These are phyloP conservation scores for Coilia nasus DNA, from an alignment of 2,797 vertebrate genomes.

Conservation along the genomic window DNA sequence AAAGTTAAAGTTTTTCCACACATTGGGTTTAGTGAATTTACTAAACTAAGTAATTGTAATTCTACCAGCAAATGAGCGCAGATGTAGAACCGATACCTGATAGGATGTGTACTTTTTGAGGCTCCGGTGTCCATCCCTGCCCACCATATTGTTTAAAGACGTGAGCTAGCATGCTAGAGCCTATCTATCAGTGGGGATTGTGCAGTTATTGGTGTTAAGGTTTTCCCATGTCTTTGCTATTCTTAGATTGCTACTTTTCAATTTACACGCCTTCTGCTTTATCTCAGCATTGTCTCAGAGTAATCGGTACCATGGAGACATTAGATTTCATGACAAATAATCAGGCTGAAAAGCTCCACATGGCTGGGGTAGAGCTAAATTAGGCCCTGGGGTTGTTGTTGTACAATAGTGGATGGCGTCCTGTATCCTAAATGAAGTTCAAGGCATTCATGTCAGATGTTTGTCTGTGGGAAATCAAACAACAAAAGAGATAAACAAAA, in stretches of 20 bases:
- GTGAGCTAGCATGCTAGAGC: too few species aligned
- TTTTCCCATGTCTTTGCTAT: not conserved
- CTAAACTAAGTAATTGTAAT: too few species aligned
- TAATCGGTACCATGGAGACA: not conserved
- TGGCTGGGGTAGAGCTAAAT: not conserved
- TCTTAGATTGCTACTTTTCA: not conserved
- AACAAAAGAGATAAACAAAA: not conserved
- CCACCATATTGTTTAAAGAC: too few species aligned
- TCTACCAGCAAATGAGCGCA: too few species aligned
- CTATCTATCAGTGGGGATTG: too few species aligned
- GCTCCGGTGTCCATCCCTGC: too few species aligned
- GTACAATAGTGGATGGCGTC: not conserved
- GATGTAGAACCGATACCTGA: too few species aligned
- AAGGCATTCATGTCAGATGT: not conserved
- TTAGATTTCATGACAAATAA: not conserved
- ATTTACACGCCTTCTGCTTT: not conserved
- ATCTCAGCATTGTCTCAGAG: not conserved
- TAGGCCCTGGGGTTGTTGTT: not conserved
- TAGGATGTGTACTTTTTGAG: too few species aligned
- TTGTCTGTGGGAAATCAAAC: conserved; percentile 1
- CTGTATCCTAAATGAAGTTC: not conserved
- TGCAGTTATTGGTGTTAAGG: not conserved
- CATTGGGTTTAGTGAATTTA: too few species aligned
- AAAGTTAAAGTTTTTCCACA: too few species aligned
- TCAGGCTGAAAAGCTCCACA: not conserved